These are phyloP conservation scores for Corythoichthys haematopterus DNA, from an alignment of 2,113 vertebrate genomes.

Conservation along the genomic window DNA sequence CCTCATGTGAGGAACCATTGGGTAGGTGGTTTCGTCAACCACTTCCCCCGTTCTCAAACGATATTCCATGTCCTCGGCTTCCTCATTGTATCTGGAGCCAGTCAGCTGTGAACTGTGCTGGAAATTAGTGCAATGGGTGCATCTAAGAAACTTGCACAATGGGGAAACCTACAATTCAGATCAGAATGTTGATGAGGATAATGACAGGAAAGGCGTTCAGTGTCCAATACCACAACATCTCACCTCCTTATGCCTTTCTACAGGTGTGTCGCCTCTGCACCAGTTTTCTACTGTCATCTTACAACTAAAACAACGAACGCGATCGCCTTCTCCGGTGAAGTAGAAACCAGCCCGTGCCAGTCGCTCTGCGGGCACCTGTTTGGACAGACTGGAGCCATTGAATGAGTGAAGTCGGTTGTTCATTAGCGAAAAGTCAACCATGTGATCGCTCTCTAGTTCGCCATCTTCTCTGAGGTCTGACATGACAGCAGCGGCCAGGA, in stretches of 20 bases:
- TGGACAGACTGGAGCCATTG: constrained; percentile 66
- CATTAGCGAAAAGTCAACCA: constrained; percentile 65
- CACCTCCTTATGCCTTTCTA: constrained; percentile 77
- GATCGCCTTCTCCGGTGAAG: constrained; percentile 82
- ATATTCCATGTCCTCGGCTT: constrained; percentile 57
- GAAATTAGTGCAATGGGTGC: constrained; percentile 39
- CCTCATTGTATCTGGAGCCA: constrained; percentile 50
- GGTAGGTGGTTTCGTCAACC: constrained; percentile 79
- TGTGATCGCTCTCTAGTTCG: constrained; percentile 57
- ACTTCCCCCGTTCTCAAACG: constrained; percentile 81
- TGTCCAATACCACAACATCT: not conserved
- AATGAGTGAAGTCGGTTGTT: constrained; percentile 75
- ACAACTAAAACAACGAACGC: constrained; percentile 88
- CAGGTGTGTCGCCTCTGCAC: constrained; percentile 75
- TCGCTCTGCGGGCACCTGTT: constrained; percentile 69
- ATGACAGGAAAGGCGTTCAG: not conserved
- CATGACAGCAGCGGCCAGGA: constrained; percentile 44
- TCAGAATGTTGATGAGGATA: not conserved
- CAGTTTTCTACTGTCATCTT: constrained; percentile 77
- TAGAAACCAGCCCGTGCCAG: constrained; percentile 86
- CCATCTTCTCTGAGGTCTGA: constrained; percentile 47
- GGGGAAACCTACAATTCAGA: constrained; percentile 71
- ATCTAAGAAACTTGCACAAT: constrained; percentile 76
- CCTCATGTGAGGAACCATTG: constrained; percentile 77
- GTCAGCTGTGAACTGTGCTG: constrained; percentile 11